These are phyloP conservation scores for Picus viridis DNA, from an alignment of 2,797 vertebrate genomes.

Conservation along the genomic window DNA sequence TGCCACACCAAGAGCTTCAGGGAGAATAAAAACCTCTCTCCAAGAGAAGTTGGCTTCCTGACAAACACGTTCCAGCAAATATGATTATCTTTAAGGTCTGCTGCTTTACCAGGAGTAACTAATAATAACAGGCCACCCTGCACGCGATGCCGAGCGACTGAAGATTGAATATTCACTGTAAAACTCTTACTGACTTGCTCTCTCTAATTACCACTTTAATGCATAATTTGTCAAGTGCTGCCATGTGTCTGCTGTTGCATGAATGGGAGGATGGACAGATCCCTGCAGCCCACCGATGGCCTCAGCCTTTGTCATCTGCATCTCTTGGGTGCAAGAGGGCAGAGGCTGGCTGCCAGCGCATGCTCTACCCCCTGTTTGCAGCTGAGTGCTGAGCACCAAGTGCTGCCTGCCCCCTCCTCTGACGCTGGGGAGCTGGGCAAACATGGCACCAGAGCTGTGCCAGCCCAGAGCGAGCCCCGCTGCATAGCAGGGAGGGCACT, in stretches of 20 bases:
- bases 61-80: slow-evolving; percentile 57
- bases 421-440: background rate
- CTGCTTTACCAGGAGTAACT: slow-evolving; percentile 41
- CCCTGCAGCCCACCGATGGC: background rate
- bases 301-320: background rate
- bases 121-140: slow-evolving; percentile 33
- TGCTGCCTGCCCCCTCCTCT: background rate
- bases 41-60: slow-evolving; percentile 56
- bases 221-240: background rate
- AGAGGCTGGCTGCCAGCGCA: rapidly evolving
- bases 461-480: background rate
- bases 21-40: background rate
- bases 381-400: background rate
- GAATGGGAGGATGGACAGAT: background rate
- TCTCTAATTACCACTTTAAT: background rate
- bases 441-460: background rate
- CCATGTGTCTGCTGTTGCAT: background rate
- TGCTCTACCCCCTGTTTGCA: no score
- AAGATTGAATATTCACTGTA: background rate
- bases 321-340: rapidly evolving
- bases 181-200: background rate
- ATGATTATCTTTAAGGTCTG: slow-evolving; percentile 50
- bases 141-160: background rate
- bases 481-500: background rate
- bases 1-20: background rate